phyloP scores from a whole-genome alignment of 1,140 invertebrate species.

The Trissolcus basalis region DNA sequence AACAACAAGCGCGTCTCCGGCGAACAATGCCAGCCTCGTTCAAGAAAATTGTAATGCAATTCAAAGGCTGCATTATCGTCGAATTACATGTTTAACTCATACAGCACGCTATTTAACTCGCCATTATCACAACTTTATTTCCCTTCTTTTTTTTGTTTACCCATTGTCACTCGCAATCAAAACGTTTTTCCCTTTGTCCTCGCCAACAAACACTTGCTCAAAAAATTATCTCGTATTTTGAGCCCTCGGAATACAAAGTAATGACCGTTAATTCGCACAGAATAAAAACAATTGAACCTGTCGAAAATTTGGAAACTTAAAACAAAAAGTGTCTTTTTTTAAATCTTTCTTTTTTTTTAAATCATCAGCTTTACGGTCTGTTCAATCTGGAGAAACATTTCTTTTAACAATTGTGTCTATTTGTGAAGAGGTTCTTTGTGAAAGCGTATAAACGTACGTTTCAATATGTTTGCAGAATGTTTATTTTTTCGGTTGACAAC shows the following conservation, averaged over 20 bases:
- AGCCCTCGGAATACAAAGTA: too few relatives aligned
- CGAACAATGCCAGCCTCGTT: conserved; percentile 46
- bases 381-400: too few relatives aligned
- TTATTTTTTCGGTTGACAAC: conserved; percentile 25
- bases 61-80: conserved; percentile 23
- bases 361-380: background rate
- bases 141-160: too few relatives aligned
- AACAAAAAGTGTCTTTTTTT: too few relatives aligned
- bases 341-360: background rate
- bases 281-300: too few relatives aligned
- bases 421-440: background rate
- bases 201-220: too few relatives aligned
- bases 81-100: conserved; percentile 27
- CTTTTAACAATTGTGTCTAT: background rate
- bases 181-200: too few relatives aligned
- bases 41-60: conserved; percentile 54
- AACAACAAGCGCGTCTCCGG: conserved; percentile 43
- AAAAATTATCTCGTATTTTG: too few relatives aligned
- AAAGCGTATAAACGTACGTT: background rate
- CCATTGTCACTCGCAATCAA: too few relatives aligned
- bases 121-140: too few relatives aligned
- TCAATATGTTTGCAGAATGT: conserved; percentile 14
- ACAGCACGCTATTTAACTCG: background rate
- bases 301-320: too few relatives aligned
- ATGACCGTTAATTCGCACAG: too few relatives aligned